Evolutionary conservation across 2,888 invertebrate genomes (phyloP), one percentile per base, ranked within the genome.

Genomic region (Heliconius ethilla): DNA sequence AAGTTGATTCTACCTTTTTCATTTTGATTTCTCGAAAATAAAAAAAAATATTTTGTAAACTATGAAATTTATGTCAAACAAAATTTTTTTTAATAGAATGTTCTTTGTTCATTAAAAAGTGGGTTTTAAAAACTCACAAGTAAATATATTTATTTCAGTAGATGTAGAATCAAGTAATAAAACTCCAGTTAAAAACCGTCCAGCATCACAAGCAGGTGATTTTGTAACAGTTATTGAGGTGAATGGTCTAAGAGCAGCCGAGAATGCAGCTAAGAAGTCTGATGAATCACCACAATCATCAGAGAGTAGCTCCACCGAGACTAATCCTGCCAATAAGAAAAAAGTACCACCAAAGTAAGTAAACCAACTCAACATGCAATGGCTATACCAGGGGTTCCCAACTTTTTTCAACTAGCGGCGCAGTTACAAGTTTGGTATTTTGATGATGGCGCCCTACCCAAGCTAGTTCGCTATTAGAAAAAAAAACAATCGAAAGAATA

Each of bases 211-310:
- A 92, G 88, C 90, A 82, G 94, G 91, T 88, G 95, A 97, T 91
- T 98, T 98, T 92, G 96, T 98, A 83, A 98, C 98, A 80, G 98
- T 98, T 83, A 98, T 98, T 85, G 97, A 97, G 95, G 97, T 98
- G 63, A 98, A 97, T 91, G 98, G 97, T 89, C 93, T 96, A 86
- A 96, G 96, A 87, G 92, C 94, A 84, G 94, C 94, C 78, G 93
- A 94, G 85, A 90, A 89, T 87, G 91, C 91, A 80, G 87, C 89
- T 37, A 93, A 93, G 84, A 92, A 91, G 83, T 84, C 87, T 69
- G 92, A 94, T 74, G 92, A 93, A 33, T 90, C 91, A 22, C 87
- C 90, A n/a, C 90, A 90, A 80, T 91, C 94, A 11, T 90, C 94
- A 15, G 94, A 95, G 75, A 94, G 94, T 83, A 95, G 96, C 84